phyloP scores from a whole-genome alignment of 1,140 invertebrate species.

The Pseudomyrmex gracilis region DNA sequence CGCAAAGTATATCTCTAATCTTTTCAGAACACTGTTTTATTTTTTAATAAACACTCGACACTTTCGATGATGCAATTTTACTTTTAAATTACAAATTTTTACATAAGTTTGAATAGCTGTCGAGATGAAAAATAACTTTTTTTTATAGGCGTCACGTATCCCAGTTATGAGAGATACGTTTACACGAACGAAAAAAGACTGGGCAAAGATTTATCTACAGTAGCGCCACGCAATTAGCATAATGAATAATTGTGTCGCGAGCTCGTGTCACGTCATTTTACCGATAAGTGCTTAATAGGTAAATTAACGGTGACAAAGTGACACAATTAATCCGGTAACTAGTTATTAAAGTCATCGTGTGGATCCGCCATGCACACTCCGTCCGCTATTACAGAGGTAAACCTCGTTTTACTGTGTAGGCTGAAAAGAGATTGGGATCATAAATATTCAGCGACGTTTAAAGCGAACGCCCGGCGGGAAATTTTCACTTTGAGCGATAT shows the following conservation, averaged over 20 bases:
- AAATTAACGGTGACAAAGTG: slow-evolving; percentile 60
- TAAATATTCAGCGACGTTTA: slow-evolving; percentile 58
- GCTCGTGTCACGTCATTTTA: slow-evolving; percentile 20
- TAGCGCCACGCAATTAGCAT: slow-evolving; percentile 36
- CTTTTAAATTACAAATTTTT: slow-evolving; percentile 28
- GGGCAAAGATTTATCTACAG: slow-evolving; percentile 42
- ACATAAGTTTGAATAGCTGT: background rate
- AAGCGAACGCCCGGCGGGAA: slow-evolving; percentile 40
- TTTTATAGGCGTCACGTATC: background rate
- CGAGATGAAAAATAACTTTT: no score
- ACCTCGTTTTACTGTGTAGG: slow-evolving; percentile 55
- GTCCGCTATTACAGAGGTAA: slow-evolving; percentile 48
- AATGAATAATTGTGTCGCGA: slow-evolving; percentile 44
- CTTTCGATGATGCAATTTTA: background rate
- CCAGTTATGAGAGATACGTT: background rate
- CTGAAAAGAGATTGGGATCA: slow-evolving; percentile 60
- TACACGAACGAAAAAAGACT: slow-evolving; percentile 9
- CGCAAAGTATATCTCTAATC: background rate
- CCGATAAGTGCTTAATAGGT: slow-evolving; percentile 57
- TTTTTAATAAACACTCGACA: background rate
- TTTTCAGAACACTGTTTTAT: background rate
- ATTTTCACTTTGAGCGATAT: slow-evolving; percentile 56
- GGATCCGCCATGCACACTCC: slow-evolving; percentile 6
- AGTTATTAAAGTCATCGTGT: slow-evolving; percentile 60
- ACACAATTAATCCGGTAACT: slow-evolving; percentile 57